A percentile compares a stretch with the other conserved stretches of the same genome.
These are phyloP conservation scores for Cyaniris semiargus DNA, from an alignment of 2,888 invertebrate genomes.

Conservation along the genomic window DNA sequence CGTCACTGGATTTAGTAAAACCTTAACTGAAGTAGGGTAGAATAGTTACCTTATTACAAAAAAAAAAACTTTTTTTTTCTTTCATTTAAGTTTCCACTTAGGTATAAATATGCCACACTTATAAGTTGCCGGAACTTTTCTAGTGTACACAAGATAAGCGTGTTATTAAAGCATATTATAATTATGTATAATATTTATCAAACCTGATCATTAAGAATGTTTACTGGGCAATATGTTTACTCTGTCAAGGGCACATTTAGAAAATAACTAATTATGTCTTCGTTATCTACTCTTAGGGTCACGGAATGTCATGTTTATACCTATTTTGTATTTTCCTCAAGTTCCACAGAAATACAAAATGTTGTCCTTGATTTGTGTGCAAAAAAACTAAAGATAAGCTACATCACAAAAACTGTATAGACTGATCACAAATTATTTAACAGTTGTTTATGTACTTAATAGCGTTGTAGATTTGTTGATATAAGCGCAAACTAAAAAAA, in stretches of 20 bases:
- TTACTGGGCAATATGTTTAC: conserved; percentile 20
- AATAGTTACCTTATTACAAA: too few species aligned
- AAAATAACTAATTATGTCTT: conserved; percentile 25
- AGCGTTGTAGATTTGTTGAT: background rate
- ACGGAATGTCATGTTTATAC: background rate
- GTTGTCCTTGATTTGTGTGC: background rate
- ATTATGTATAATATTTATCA: conserved; percentile 25
- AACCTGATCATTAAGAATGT: conserved; percentile 19
- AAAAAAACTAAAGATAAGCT: background rate
- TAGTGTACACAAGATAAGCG: background rate
- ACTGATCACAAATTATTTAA: background rate
- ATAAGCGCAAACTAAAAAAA: too few species aligned
- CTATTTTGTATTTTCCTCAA: background rate
- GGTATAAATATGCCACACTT: too few species aligned
- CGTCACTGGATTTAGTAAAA: too few species aligned
- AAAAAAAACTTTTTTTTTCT: too few species aligned
- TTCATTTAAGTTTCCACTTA: too few species aligned
- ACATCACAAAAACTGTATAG: background rate
- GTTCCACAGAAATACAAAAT: background rate
- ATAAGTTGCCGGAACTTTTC: background rate
- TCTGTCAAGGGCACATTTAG: conserved; percentile 19
- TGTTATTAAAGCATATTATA: conserved; percentile 13
- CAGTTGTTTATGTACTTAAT: background rate
- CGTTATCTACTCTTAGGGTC: conserved; percentile 9
- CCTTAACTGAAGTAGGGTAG: too few species aligned